Evolutionary conservation across 1,140 invertebrate genomes (phyloP).

Genomic region (Penaeus vannamei): DNA sequence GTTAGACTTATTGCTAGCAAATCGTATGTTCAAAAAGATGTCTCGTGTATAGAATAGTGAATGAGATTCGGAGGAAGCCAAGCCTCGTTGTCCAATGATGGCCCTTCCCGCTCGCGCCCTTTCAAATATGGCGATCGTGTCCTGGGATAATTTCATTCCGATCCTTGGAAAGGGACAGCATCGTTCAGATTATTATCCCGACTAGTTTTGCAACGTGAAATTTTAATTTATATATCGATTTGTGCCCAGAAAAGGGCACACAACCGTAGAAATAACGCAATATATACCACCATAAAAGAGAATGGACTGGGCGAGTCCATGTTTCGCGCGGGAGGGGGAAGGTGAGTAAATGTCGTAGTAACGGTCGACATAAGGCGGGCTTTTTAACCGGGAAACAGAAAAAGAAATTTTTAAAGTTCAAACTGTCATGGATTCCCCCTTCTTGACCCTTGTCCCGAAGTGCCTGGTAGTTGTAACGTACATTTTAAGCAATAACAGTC

Average conservation of each 20-base stretch:
- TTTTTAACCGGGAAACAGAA: constrained; percentile 42
- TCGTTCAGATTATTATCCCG: not conserved
- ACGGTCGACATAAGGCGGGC: constrained; percentile 55
- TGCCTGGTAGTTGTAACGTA: not conserved
- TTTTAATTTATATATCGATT: not conserved
- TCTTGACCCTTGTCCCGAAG: constrained; percentile 18
- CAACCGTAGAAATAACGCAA: constrained; percentile 33
- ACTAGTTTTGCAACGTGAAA: not conserved
- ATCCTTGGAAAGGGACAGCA: not conserved
- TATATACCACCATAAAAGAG: constrained; percentile 11
- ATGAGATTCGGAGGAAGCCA: constrained; percentile 49
- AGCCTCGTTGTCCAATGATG: constrained; percentile 62
- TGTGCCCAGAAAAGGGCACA: not conserved
- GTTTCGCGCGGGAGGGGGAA: constrained; percentile 46
- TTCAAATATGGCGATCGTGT: constrained; percentile 65
- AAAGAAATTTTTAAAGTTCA: constrained; percentile 41
- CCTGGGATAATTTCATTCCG: constrained; percentile 58
- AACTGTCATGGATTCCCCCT: constrained; percentile 26
- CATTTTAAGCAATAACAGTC: not conserved
- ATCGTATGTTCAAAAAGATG: not conserved
- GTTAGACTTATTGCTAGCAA: constrained; percentile 32
- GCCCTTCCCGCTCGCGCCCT: constrained; percentile 63
- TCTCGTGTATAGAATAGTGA: constrained; percentile 1
- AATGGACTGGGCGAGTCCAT: constrained; percentile 64
- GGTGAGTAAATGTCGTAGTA: constrained; percentile 65